phyloP scores from a whole-genome alignment of 2,797 vertebrate genomes.

The Xenops minutus region DNA sequence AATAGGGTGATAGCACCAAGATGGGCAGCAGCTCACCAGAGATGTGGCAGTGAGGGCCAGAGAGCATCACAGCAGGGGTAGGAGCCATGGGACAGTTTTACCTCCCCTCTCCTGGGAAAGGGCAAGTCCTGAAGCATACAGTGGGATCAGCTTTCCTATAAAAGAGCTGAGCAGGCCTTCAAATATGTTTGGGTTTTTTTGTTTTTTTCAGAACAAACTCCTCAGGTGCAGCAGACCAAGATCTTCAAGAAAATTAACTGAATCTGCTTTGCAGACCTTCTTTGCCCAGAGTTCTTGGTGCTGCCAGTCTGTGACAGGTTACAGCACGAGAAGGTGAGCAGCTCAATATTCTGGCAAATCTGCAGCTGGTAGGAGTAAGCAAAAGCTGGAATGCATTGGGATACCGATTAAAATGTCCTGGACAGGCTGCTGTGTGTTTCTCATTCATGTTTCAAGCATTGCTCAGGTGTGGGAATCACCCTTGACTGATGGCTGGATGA shows the following conservation, averaged over 20 bases:
- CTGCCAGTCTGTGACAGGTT: background rate
- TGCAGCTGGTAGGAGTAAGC: background rate
- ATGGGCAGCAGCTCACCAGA: background rate
- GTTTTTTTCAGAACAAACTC: background rate
- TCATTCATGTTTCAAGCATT: background rate
- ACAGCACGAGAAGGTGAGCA: background rate
- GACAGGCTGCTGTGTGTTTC: background rate
- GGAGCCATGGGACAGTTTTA: background rate
- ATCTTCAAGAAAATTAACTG: background rate
- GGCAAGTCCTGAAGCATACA: background rate
- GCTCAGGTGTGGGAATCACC: background rate
- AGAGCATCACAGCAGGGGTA: background rate
- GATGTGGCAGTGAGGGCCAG: background rate
- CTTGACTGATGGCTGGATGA: background rate
- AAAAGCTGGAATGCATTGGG: background rate
- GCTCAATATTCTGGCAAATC: background rate
- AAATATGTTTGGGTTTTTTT: background rate
- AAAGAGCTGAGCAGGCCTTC: background rate
- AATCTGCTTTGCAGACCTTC: background rate
- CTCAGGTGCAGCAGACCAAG: background rate
- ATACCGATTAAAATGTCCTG: background rate
- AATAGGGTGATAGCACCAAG: background rate
- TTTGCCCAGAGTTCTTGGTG: background rate
- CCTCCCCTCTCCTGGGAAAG: background rate
- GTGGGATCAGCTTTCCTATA: background rate